Evolutionary conservation across 1,140 invertebrate species (phyloP).

Genomic region (Myzus persicae): DNA sequence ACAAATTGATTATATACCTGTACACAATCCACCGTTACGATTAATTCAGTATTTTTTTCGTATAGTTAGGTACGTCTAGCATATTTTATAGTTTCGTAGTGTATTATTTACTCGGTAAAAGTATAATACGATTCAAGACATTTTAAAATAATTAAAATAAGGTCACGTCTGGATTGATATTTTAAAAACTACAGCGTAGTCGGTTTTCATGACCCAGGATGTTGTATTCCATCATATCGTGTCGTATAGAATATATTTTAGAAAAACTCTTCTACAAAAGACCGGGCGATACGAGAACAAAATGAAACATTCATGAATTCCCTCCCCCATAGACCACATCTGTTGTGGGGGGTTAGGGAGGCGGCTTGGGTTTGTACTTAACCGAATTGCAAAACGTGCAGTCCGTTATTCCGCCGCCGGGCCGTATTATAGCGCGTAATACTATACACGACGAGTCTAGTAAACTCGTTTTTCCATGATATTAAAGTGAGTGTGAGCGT

Average conservation of each 20-base stretch:
- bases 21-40: no score
- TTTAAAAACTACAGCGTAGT: background rate
- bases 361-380: background rate
- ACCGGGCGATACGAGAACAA: background rate
- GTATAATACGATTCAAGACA: background rate
- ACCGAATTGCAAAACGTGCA: constrained; percentile 21
- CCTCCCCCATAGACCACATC: background rate
- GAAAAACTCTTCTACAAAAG: background rate
- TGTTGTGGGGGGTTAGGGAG: background rate
- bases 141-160: constrained; percentile 9
- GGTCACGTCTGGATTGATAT: background rate
- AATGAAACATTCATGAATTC: constrained; percentile 51
- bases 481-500: background rate
- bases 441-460: background rate
- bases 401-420: background rate
- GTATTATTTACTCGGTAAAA: no score
- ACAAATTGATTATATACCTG: background rate
- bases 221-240: background rate
- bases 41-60: no score
- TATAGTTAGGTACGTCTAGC: no score
- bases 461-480: background rate
- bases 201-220: background rate
- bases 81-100: no score
- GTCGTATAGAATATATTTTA: background rate
- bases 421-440: background rate